Conservation (phyloP, 2,797 vertebrate genomes). For the Molossus alvarezi region DNA sequence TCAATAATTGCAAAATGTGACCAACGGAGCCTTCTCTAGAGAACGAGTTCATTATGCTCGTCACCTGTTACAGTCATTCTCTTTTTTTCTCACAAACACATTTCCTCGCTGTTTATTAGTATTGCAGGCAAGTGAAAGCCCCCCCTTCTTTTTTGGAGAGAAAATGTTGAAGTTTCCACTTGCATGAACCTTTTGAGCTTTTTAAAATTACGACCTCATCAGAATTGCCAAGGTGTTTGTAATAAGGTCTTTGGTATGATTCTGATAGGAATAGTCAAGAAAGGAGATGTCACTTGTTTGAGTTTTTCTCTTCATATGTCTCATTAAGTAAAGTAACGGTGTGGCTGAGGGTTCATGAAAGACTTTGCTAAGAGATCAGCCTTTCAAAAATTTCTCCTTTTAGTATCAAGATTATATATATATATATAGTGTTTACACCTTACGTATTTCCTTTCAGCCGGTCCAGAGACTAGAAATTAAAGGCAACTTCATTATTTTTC, state of each 20-base stretch:
- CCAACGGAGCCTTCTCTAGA: slow-evolving; percentile 45
- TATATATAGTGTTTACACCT: neutral
- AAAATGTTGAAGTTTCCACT: slow-evolving; percentile 27
- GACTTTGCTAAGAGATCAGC: neutral
- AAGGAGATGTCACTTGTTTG: neutral
- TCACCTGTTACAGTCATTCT: slow-evolving; percentile 80
- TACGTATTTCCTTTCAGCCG: slow-evolving; percentile 13
- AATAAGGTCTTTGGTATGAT: neutral
- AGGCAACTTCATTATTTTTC: slow-evolving; percentile 58
- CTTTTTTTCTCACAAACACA: neutral
- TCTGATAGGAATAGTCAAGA: slow-evolving; percentile 16
- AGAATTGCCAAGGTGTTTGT: neutral
- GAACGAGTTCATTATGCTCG: slow-evolving; percentile 34
- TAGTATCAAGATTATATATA: neutral
- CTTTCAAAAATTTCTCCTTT: slow-evolving; percentile 46
- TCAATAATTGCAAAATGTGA: slow-evolving; percentile 59
- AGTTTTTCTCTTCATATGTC: neutral
- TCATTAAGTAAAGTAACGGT: slow-evolving; percentile 22
- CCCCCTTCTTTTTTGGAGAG: neutral
- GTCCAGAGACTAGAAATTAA: slow-evolving; percentile 37
- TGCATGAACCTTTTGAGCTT: neutral
- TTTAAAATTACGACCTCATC: slow-evolving; percentile 19
- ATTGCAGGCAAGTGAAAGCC: neutral
- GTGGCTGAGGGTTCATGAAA: neutral
- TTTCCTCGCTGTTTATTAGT: slow-evolving; percentile 27